Percentiles rank a stretch among this genome's conserved stretches.
Evolutionary conservation across 2,797 vertebrate genomes (phyloP).

Genomic region (Pangasius djambal): DNA sequence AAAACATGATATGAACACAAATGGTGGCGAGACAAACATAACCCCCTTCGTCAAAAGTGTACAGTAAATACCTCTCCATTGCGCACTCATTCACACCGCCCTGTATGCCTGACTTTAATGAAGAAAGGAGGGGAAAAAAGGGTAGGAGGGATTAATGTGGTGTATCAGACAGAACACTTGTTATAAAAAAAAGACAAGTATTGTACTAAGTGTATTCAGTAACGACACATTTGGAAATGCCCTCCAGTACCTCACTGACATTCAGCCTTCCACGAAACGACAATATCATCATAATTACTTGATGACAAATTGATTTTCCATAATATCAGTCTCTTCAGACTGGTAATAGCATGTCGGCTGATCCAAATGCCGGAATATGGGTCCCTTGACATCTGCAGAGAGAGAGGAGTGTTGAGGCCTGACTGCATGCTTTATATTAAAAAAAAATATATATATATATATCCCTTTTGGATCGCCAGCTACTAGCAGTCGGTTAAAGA

Average conservation of each 20-base stretch:
- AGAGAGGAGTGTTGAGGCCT: not conserved
- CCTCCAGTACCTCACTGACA: not conserved
- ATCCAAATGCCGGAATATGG: slow-evolving; percentile 4
- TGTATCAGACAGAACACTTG: not conserved
- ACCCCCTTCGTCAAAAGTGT: too few relatives aligned
- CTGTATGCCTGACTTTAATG: too few relatives aligned
- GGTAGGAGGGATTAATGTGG: not conserved
- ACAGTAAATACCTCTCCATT: not conserved
- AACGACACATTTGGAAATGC: not conserved
- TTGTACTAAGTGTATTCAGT: not conserved
- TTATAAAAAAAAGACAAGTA: not conserved
- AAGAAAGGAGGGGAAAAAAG: not conserved
- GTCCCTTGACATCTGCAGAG: slow-evolving; percentile 16
- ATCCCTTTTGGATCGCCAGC: not conserved
- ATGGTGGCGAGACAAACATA: not conserved
- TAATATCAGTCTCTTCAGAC: slow-evolving; percentile 11
- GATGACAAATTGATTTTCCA: not conserved
- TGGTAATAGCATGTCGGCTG: not conserved
- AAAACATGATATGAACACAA: not conserved
- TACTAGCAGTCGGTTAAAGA: not conserved
- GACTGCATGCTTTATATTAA: not conserved
- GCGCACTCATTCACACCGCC: not conserved
- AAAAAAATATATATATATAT: not conserved
- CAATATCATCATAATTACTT: not conserved
- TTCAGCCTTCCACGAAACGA: not conserved